Evolutionary conservation across 2,113 vertebrate species (phyloP), one percentile per base, ranked within the genome.

Genomic region (Cochlearius cochlearius): DNA sequence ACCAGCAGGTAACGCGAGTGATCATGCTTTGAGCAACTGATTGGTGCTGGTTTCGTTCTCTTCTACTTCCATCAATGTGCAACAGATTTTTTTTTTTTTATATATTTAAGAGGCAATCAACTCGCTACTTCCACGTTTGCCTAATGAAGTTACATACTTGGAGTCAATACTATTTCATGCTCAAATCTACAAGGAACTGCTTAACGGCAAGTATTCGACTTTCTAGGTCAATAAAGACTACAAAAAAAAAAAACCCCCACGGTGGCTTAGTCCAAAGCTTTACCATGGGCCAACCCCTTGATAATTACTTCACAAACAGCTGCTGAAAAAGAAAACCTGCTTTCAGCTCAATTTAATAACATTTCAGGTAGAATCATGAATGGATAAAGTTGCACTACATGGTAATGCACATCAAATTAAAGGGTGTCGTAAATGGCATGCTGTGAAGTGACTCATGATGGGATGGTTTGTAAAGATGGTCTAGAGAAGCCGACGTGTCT

Each of bases 141-240:
- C 88, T 96, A 92, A 94, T 96, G 78, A 95, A 88, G 84, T 95
- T 93, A 92, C 55, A 95, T 91, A 97, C 96, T 92, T 82, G 97
- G 97, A 88, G 81, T 96, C 77, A 91, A 88, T 92, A 94, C 81
- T 96, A 95, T 18, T 88, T 96, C 95, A 97, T 86, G 79, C 92
- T 96, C 59, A 95, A 94, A 94, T 94, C 86, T 95, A 96, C 81
- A 93, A 97, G 95, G 90, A 97, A 95, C 78, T 96, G 75, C 67
- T 91, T 90, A 80, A 93, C 50, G 29, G 90, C 91, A 95, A 92
- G 75, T 83, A 81, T 36, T 96, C 91, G 93, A 97, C 56, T 97
- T 53, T 59, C 83, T 96, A 94, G 92, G 53, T 95, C 88, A 88
- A 68, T 79, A 95, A 90, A 76, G 78, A 74, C 69, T 91, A 53